phyloP scores from a whole-genome alignment of 2,888 invertebrate genomes.

The Acanthosepion esculentum region DNA sequence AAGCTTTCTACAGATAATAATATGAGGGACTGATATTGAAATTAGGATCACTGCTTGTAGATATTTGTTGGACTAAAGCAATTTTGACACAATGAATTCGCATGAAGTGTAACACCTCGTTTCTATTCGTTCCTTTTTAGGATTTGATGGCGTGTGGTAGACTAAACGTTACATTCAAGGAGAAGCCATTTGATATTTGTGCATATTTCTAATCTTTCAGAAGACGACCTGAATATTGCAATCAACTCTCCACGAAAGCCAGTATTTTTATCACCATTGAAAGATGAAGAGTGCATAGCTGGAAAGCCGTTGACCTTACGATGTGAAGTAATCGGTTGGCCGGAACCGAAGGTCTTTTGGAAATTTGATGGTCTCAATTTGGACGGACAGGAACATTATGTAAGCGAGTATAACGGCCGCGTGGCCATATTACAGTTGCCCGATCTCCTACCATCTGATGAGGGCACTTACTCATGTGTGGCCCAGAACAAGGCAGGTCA shows the following conservation, averaged over 20 bases:
- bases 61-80: no score
- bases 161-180: neutral
- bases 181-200: neutral
- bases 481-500: neutral
- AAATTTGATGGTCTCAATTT: neutral
- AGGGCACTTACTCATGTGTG: neutral
- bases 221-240: neutral
- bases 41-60: no score
- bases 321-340: neutral
- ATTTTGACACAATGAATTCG: no score
- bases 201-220: neutral
- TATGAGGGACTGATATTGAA: no score
- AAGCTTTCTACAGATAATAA: no score
- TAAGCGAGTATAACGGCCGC: neutral
- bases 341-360: neutral
- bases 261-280: neutral
- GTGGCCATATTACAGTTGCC: neutral
- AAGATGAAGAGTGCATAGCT: neutral
- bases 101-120: no score
- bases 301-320: neutral
- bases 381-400: neutral
- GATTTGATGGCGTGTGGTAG: no score
- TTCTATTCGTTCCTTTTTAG: no score
- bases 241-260: neutral
- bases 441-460: neutral